Percentiles rank a stretch among this genome's conserved stretches.
phyloP scores from a whole-genome alignment of 1,140 invertebrate species.

The Drosophila parabipectinata region DNA sequence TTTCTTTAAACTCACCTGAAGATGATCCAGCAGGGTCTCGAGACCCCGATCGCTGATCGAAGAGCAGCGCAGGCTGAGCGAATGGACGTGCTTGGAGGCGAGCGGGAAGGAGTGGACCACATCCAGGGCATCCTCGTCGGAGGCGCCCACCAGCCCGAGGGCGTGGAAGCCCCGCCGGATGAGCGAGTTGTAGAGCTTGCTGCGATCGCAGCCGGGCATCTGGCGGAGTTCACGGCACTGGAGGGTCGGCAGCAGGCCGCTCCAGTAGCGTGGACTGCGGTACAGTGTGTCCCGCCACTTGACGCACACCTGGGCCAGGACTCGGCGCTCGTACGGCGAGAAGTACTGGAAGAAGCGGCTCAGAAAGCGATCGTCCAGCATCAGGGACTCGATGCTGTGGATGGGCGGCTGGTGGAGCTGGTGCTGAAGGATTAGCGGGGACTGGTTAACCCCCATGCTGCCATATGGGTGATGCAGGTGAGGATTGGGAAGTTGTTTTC shows the following conservation, averaged over 20 bases:
- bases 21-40: conserved; percentile 93
- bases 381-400: conserved; percentile 90
- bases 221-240: conserved; percentile 91
- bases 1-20: conserved; percentile 87
- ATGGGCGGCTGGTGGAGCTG: conserved; percentile 76
- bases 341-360: conserved; percentile 94
- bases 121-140: conserved; percentile 94
- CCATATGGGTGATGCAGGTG: conserved; percentile 80
- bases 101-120: conserved; percentile 93
- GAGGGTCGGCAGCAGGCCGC: conserved; percentile 91
- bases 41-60: conserved; percentile 94
- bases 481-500: conserved; percentile 82
- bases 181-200: conserved; percentile 92
- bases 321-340: conserved; percentile 89
- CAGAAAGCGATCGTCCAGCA: conserved; percentile 93
- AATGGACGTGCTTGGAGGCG: conserved; percentile 92
- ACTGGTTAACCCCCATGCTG: conserved; percentile 57
- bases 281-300: conserved; percentile 95
- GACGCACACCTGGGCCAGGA: conserved; percentile 92
- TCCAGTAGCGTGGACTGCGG: conserved; percentile 92
- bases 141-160: conserved; percentile 92
- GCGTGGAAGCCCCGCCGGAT: conserved; percentile 93
- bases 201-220: conserved; percentile 87
- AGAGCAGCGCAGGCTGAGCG: conserved; percentile 92
- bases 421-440: conserved; percentile 72